These are phyloP conservation scores for Trigoniulus corallinus DNA, from an alignment of 1,140 invertebrate species.

Conservation along the genomic window DNA sequence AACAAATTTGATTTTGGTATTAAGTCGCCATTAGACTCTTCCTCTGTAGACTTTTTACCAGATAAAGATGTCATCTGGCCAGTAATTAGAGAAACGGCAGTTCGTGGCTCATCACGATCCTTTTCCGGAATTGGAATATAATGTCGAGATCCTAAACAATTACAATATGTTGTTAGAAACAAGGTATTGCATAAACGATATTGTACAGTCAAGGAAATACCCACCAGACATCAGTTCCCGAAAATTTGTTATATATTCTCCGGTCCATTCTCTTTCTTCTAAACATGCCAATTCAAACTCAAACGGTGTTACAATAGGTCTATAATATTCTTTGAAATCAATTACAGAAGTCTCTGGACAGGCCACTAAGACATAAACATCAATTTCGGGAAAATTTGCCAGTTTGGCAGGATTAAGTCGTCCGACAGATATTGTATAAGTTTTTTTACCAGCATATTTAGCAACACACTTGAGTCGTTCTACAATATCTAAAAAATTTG, in stretches of 20 bases:
- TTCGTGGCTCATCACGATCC: too few relatives aligned
- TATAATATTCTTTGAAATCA: constrained; percentile 68
- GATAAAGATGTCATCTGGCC: too few relatives aligned
- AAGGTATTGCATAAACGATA: too few relatives aligned
- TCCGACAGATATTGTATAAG: constrained; percentile 78
- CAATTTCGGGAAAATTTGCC: constrained; percentile 83
- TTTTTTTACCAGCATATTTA: constrained; percentile 57
- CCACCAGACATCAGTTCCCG: constrained; percentile 46
- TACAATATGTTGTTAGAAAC: too few relatives aligned
- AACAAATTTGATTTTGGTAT: constrained; percentile 9
- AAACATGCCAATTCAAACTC: constrained; percentile 79
- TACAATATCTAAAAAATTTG: constrained; percentile 62
- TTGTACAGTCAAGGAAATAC: too few relatives aligned
- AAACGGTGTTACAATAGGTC: constrained; percentile 76
- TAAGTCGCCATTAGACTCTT: constrained; percentile 12
- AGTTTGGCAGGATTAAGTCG: constrained; percentile 83
- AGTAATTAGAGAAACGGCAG: too few relatives aligned
- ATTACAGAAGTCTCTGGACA: constrained; percentile 72
- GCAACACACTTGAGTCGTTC: constrained; percentile 51
- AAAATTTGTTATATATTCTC: constrained; percentile 57
- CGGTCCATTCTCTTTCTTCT: constrained; percentile 35
- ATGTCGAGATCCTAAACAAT: too few relatives aligned
- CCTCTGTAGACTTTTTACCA: background rate
- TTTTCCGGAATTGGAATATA: too few relatives aligned
- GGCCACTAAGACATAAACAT: constrained; percentile 74